These are phyloP conservation scores for Halictus rubicundus DNA, from an alignment of 1,140 invertebrate species.

Conservation along the genomic window DNA sequence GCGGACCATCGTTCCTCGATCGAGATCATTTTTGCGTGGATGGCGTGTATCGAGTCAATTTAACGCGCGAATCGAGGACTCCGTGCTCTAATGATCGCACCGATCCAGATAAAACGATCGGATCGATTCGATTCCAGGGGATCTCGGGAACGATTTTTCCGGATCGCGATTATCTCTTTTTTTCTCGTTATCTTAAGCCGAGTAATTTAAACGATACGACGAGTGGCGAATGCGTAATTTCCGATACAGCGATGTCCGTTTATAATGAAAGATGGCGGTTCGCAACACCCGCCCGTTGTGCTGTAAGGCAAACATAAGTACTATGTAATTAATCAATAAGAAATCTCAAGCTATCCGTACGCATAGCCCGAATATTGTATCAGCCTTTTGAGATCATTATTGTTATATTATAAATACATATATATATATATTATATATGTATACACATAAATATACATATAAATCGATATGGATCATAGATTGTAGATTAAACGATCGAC, in stretches of 20 bases:
- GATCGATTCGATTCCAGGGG: too few species aligned
- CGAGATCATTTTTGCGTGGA: too few species aligned
- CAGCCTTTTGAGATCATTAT: conserved; percentile 69
- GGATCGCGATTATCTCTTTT: too few species aligned
- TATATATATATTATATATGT: conserved; percentile 53
- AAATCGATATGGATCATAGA: conserved; percentile 46
- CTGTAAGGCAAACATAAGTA: conserved; percentile 48
- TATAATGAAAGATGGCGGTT: not conserved
- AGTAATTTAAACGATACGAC: not conserved
- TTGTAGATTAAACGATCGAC: conserved; percentile 44
- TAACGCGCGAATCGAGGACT: not conserved
- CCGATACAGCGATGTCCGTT: conserved; percentile 1
- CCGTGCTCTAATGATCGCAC: too few species aligned
- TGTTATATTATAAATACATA: conserved; percentile 62
- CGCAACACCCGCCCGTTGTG: conserved; percentile 6
- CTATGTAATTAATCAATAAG: conserved; percentile 57
- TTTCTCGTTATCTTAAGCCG: not conserved
- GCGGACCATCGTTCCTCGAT: too few species aligned
- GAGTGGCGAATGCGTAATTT: conserved; percentile 8
- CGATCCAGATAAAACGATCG: not conserved
- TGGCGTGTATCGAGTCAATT: not conserved
- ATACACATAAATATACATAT: conserved; percentile 51
- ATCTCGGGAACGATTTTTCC: too few species aligned
- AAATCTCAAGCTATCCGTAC: conserved; percentile 66
- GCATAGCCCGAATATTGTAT: conserved; percentile 65